Base-by-base conservation (phyloP, 2,797 vertebrate species). In the Tapirus indicus region DNA sequence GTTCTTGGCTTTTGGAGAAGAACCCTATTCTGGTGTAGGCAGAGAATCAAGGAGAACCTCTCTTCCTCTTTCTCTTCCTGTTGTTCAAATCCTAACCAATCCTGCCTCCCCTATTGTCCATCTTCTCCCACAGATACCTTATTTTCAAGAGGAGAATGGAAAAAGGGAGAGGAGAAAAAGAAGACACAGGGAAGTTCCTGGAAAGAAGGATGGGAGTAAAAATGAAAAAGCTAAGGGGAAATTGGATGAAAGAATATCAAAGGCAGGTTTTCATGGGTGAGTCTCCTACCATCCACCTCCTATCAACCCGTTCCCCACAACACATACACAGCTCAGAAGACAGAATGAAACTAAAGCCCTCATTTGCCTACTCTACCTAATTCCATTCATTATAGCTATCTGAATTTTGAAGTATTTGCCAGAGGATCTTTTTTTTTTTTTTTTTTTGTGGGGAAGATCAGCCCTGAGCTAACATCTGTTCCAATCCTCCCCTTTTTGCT, bases 271-370 rank as follows among this genome's bases (percentile, higher is more conserved):
- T 77, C 12, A 58, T 12, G 17, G 13, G 3, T 74, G n/a, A 14
- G 0, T 60, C 4, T 21, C 12, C 32, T 54, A 27, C 23, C 7
- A 29, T 16, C 27, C 5, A 86, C 6, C 2, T 17, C 41, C 6
- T 18, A 35, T n/a, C n/a, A 18, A 44, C 2, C 32, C 0, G 32
- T 29, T 21, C 7, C 35, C 2, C 6, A 17, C 2, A n/a, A 54
- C 8, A 6, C 1, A 13, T 4, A 38, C 13, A 49, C 5, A 41
- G 0, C 32, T 78, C 20, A 64, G 12, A 5, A 52, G 27, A 38
- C 14, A 49, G 75, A 74, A 79, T 44, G 4, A 47, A 68, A 47
- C 3, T 6, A 49, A 91, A 58, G 4, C 2, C 6, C n/a, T 68
- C 7, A 0, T 38, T 71, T 95, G 47, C 27, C 41, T 29, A 44